Percentiles rank a stretch among this genome's conserved stretches.
Evolutionary conservation across 2,888 invertebrate species (phyloP).

Genomic region (Iphiclides podalirius): DNA sequence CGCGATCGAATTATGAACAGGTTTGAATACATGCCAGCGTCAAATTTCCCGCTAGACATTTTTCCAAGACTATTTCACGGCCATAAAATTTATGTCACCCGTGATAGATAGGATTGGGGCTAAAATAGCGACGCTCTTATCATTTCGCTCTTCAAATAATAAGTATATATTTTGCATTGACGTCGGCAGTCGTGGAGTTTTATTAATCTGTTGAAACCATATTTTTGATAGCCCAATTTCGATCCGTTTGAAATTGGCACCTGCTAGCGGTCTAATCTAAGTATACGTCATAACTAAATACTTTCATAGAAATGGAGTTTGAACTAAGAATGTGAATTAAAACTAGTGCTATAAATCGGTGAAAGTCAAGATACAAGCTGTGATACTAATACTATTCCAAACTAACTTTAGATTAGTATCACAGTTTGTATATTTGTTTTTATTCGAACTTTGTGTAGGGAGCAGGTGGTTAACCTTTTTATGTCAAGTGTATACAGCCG

Average conservation of each 20-base stretch:
- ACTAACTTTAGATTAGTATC: too few species aligned
- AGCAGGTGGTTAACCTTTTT: too few species aligned
- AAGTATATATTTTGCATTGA: slow-evolving; percentile 8
- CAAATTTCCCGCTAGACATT: slow-evolving; percentile 48
- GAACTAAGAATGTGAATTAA: too few species aligned
- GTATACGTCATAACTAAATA: slow-evolving; percentile 1
- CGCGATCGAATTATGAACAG: slow-evolving; percentile 48
- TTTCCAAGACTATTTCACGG: slow-evolving; percentile 55
- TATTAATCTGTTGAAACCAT: slow-evolving; percentile 9
- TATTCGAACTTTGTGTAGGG: too few species aligned
- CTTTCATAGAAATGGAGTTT: too few species aligned
- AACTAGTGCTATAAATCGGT: too few species aligned
- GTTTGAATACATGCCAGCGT: slow-evolving; percentile 63
- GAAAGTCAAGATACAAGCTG: too few species aligned
- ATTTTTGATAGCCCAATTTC: slow-evolving; percentile 12
- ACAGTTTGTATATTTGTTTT: too few species aligned
- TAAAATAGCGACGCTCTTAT: slow-evolving; percentile 52
- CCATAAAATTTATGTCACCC: slow-evolving; percentile 54
- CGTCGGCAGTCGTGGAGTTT: neutral
- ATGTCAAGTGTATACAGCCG: too few species aligned
- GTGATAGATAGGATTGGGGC: slow-evolving; percentile 49
- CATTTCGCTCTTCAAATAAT: slow-evolving; percentile 7
- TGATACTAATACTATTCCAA: too few species aligned
- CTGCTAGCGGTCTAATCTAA: neutral
- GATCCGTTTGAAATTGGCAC: slow-evolving; percentile 8